Evolutionary conservation across 2,888 invertebrate species (phyloP).

Genomic region (Stenchaetothrips biformis): DNA sequence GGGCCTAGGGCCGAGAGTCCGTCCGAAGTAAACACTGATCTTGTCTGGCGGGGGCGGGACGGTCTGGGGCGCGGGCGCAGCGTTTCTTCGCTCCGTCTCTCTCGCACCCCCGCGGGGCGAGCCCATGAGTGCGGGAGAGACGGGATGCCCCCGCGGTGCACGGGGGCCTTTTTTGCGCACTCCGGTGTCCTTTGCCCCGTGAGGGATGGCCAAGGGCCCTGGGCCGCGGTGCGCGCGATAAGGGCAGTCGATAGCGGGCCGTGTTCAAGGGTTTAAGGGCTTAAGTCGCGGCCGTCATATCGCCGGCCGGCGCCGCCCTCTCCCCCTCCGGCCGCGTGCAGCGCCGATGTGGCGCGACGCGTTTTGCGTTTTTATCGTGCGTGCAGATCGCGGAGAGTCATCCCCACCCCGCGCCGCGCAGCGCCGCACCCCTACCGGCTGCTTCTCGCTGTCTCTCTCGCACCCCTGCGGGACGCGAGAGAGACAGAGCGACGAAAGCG

Average conservation of each 20-base stretch:
- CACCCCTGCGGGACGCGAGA: neutral
- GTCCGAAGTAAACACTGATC: neutral
- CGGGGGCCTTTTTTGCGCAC: neutral
- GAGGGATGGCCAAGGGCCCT: neutral
- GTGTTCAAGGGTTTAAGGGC: conserved; percentile 1
- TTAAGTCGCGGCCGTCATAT: neutral
- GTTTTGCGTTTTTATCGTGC: neutral
- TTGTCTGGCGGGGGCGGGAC: neutral
- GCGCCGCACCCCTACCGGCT: neutral
- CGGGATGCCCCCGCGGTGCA: too few species aligned
- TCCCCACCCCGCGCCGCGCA: neutral
- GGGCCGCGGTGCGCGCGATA: neutral
- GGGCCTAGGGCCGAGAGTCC: neutral
- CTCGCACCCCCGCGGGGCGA: too few species aligned
- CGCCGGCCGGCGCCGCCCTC: neutral
- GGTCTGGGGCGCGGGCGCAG: too few species aligned
- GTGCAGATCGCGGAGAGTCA: neutral
- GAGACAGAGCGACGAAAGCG: neutral
- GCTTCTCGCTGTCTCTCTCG: neutral
- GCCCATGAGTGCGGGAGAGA: too few species aligned
- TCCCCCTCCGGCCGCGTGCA: neutral
- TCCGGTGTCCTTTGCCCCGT: neutral
- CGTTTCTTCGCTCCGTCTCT: too few species aligned
- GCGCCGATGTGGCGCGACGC: neutral
- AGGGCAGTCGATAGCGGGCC: neutral